These are phyloP conservation scores for Notarius lentiginosus DNA, from an alignment of 2,113 vertebrate genomes.

Conservation along the genomic window DNA sequence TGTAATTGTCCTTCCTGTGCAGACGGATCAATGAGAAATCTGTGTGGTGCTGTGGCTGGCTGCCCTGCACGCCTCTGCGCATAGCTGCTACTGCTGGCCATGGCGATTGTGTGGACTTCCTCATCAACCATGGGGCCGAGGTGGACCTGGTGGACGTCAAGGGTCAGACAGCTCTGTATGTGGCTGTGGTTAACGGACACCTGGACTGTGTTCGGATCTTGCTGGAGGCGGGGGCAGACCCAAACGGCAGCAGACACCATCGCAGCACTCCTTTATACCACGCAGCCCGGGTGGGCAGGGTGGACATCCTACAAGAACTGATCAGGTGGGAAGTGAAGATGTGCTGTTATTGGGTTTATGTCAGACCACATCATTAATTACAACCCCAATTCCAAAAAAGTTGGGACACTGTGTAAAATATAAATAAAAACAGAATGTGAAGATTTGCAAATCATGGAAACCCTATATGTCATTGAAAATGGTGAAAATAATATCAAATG, in stretches of 20 bases:
- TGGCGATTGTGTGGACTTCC: constrained; percentile 81
- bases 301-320: constrained; percentile 85
- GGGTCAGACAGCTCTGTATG: constrained; percentile 89
- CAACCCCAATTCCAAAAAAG: no score
- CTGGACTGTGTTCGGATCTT: constrained; percentile 87
- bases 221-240: constrained; percentile 85
- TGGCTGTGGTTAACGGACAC: constrained; percentile 90
- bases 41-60: constrained; percentile 90
- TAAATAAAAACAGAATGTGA: no score
- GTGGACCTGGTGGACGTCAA: constrained; percentile 94
- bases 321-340: constrained; percentile 75
- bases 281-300: constrained; percentile 81
- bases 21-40: constrained; percentile 94
- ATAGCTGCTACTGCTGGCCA: constrained; percentile 89
- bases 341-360: neutral
- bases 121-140: constrained; percentile 84
- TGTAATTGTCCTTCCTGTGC: neutral
- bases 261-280: constrained; percentile 92
- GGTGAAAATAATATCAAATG: no score
- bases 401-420: no score
- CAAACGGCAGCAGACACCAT: constrained; percentile 90
- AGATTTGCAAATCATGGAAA: no score
- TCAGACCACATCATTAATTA: neutral
- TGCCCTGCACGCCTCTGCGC: constrained; percentile 88
- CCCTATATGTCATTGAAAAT: no score